Evolutionary conservation across 2,113 vertebrate species (phyloP).

Genomic region (Percina caprodes): DNA sequence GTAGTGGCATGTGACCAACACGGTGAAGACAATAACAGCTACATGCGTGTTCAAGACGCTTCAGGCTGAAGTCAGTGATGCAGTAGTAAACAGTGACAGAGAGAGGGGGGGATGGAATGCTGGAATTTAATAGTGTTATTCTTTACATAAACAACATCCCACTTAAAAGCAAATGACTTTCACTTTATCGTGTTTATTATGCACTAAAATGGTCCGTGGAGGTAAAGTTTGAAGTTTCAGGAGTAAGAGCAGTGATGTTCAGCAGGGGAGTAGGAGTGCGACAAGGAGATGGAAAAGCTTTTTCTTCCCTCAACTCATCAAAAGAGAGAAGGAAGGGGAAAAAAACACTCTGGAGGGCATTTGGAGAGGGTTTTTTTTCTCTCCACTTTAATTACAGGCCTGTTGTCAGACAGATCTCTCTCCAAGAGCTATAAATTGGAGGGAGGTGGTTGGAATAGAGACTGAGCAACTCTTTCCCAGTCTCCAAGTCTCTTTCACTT

Average conservation of each 20-base stretch:
- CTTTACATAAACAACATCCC: conserved; percentile 1
- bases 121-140: neutral
- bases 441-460: conserved; percentile 75
- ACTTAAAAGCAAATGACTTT: conserved; percentile 17
- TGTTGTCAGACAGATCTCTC: conserved; percentile 80
- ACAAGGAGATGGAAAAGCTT: conserved; percentile 46
- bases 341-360: conserved; percentile 68
- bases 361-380: conserved; percentile 53
- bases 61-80: neutral
- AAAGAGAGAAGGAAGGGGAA: conserved; percentile 18
- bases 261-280: conserved; percentile 8
- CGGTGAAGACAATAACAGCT: conserved; percentile 14
- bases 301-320: conserved; percentile 46
- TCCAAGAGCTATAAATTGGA: conserved; percentile 83
- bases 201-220: conserved; percentile 12
- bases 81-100: neutral
- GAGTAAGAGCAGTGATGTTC: neutral
- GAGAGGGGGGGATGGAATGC: too few species aligned
- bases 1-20: conserved; percentile 32
- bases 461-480: conserved; percentile 70
- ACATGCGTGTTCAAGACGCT: neutral
- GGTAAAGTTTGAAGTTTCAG: conserved; percentile 24
- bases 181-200: neutral
- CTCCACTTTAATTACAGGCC: conserved; percentile 84
- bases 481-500: conserved; percentile 63